Evolutionary conservation across 2,888 invertebrate genomes (phyloP), one percentile per base, ranked within the genome.

Genomic region (Platycheirus albimanus): DNA sequence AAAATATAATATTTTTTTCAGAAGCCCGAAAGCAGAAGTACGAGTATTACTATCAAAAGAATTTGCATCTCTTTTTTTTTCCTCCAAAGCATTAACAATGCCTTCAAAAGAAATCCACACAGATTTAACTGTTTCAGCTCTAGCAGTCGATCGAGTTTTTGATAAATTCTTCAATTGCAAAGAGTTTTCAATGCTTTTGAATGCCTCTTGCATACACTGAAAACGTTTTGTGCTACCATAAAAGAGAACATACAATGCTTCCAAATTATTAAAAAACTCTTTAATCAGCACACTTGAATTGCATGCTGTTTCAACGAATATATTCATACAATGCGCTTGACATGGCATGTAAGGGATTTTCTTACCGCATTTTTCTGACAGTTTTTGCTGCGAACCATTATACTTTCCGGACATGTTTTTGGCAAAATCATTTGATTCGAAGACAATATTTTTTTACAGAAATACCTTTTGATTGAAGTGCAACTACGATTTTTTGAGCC

Each of bases 291-390:
- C 38, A 38, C 13, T 38, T 7, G 38, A 3, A 13, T 38, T 38
- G 38, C 38, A 38, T 38, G 38, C 38, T 38, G 38, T 38, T 38
- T 38, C 13, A 13, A 36, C 36, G 11, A 36, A 38, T 38, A 38
- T 38, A 7, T 38, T 38, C 3, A 38, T 38, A 3, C 38, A 13
- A 38, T 36, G 36, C 10, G 36, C n/a, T 36, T 36, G 36, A 36
- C 36, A 11, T 11, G 36, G 36, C 10, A 36, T 36, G n/a, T 11
- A 36, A 11, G 36, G 36, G n/a, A 38, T 38, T 13, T 38, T 38
- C 38, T 38, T 1, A 4, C 38, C 13, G 2, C 13, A 38, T 38
- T 38, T 38, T 38, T 38, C 13, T 38, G 38, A 38, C 7, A 38
- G 13, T 38, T 38, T 38, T 38, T 38, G 3, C 38, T 38, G 38